A percentile compares a stretch with the other conserved stretches of the same genome.
Conservation (phyloP, 1,140 invertebrate genomes). For the Goniozus legneri region DNA sequence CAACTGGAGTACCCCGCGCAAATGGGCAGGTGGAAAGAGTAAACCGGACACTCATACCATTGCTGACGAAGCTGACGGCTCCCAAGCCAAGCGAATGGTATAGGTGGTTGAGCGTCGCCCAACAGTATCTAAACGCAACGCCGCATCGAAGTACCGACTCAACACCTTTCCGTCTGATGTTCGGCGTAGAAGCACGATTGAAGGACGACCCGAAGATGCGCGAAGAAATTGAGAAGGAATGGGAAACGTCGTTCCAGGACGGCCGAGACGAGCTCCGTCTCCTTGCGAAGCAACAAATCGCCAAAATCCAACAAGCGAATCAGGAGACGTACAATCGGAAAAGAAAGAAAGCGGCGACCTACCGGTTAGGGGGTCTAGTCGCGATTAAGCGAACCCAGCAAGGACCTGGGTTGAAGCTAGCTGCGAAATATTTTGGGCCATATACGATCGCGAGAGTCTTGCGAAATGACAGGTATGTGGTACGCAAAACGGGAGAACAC, state of each 20-base stretch:
- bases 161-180: not conserved
- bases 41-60: not conserved
- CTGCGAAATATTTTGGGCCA: constrained; percentile 4
- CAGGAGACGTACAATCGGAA: not conserved
- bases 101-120: not conserved
- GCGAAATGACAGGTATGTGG: constrained; percentile 1
- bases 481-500: not conserved
- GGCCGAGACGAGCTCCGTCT: not conserved
- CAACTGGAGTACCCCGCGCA: not conserved
- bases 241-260: not conserved
- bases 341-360: not conserved
- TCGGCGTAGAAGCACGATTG: not conserved
- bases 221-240: not conserved
- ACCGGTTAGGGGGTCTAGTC: not conserved
- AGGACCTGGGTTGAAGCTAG: constrained; percentile 2
- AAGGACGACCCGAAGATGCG: not conserved
- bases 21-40: not conserved
- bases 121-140: not conserved
- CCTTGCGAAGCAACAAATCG: not conserved
- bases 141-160: not conserved
- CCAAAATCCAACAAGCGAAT: not conserved
- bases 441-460: constrained; percentile 1
- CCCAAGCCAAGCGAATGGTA: not conserved
- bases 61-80: not conserved
- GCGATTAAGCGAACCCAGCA: constrained; percentile 1